Conservation (phyloP, 2,797 vertebrate species). For the Clarias platycephalus region DNA sequence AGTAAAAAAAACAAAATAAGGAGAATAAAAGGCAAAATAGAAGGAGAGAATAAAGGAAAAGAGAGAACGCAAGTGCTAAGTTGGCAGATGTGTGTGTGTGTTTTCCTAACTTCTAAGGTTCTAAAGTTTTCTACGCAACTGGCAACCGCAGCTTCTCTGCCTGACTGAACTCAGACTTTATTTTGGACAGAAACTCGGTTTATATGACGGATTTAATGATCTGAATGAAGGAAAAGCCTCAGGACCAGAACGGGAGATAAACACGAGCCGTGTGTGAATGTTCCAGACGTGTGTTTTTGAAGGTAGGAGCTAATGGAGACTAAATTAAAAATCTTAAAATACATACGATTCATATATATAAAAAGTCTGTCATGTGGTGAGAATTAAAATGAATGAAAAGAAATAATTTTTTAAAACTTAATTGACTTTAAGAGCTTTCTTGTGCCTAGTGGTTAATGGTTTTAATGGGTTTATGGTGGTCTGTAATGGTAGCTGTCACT, state of each 20-base stretch:
- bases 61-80: conserved; percentile 24
- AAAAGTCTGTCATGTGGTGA: not conserved
- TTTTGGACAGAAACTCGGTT: conserved; percentile 57
- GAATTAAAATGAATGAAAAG: not conserved
- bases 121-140: not conserved
- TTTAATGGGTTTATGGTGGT: not conserved
- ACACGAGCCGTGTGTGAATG: not conserved
- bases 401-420: not conserved
- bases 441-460: not conserved
- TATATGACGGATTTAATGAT: not conserved
- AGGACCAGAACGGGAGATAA: not conserved
- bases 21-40: not conserved
- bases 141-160: not conserved
- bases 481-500: not conserved
- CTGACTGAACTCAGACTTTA: conserved; percentile 51
- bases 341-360: not conserved
- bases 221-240: not conserved
- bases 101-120: not conserved
- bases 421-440: not conserved
- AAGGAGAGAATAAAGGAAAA: conserved; percentile 41
- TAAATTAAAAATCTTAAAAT: not conserved
- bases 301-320: not conserved
- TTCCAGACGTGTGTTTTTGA: not conserved
- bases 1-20: not conserved
- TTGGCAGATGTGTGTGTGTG: not conserved